Evolutionary conservation across 2,113 vertebrate genomes (phyloP).

Genomic region (Alligator mississippiensis): DNA sequence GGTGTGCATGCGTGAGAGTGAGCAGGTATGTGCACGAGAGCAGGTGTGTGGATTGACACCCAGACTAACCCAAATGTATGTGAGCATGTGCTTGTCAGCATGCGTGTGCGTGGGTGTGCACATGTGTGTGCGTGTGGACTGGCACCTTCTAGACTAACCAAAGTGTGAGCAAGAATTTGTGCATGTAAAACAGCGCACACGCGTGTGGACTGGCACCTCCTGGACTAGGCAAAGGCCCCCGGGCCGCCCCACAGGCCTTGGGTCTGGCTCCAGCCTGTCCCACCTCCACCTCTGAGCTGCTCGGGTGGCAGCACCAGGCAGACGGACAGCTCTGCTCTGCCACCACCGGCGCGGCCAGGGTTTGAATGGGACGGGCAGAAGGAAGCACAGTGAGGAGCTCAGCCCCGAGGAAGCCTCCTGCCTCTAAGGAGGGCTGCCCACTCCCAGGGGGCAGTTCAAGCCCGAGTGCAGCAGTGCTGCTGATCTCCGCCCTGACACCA

Average conservation of each 20-base stretch:
- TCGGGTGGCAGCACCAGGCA: neutral
- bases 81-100: no score
- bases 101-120: no score
- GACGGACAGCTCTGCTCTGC: neutral
- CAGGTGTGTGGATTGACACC: no score
- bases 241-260: no score
- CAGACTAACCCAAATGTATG: no score
- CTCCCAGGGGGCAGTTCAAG: neutral
- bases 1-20: no score
- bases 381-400: neutral
- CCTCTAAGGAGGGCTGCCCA: neutral
- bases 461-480: neutral
- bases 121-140: no score
- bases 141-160: no score
- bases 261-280: neutral
- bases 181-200: no score
- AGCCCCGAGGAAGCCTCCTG: neutral
- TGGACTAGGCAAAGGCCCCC: neutral
- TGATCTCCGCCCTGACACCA: neutral
- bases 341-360: neutral
- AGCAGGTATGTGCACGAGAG: no score
- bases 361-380: neutral
- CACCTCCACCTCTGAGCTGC: no score
- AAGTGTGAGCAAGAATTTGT: no score
- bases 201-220: neutral